A percentile compares a stretch with the other conserved stretches of the same genome.
Conservation (phyloP, 2,888 invertebrate genomes). For the Ichneumoninae sp. region DNA sequence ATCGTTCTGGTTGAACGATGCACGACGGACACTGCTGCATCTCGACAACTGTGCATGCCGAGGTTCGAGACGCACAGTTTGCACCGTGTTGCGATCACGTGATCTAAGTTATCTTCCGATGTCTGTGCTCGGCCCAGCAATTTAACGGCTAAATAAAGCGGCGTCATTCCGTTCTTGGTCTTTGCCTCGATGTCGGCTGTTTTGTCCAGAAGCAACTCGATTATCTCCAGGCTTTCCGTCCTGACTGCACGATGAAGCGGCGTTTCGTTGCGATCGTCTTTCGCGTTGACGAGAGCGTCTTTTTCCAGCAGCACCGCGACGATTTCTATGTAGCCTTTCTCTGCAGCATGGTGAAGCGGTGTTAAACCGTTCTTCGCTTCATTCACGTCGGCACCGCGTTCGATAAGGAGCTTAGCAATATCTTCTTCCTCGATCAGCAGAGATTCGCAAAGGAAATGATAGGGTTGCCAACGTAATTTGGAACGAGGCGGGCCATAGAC, state of each 20-base stretch:
- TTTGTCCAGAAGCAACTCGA: neutral
- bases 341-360: slow-evolving; percentile 37
- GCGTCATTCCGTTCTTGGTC: neutral
- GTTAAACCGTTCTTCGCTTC: neutral
- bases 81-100: slow-evolving; percentile 21
- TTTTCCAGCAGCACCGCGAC: neutral
- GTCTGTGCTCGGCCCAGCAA: too few relatives aligned
- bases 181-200: neutral
- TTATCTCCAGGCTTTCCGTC: neutral
- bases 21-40: too few relatives aligned
- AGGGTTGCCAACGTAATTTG: neutral
- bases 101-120: neutral
- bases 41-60: neutral
- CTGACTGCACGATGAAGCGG: slow-evolving; percentile 6
- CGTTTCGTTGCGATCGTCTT: neutral
- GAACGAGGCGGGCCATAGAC: neutral
- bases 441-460: slow-evolving; percentile 32
- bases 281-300: neutral
- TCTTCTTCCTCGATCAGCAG: slow-evolving; percentile 16
- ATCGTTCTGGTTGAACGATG: neutral
- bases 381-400: slow-evolving; percentile 4
- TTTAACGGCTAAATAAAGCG: neutral
- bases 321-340: neutral
- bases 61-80: neutral
- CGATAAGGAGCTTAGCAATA: slow-evolving; percentile 6